These are phyloP conservation scores for Noctilio leporinus DNA, from an alignment of 2,113 vertebrate species.

Conservation along the genomic window DNA sequence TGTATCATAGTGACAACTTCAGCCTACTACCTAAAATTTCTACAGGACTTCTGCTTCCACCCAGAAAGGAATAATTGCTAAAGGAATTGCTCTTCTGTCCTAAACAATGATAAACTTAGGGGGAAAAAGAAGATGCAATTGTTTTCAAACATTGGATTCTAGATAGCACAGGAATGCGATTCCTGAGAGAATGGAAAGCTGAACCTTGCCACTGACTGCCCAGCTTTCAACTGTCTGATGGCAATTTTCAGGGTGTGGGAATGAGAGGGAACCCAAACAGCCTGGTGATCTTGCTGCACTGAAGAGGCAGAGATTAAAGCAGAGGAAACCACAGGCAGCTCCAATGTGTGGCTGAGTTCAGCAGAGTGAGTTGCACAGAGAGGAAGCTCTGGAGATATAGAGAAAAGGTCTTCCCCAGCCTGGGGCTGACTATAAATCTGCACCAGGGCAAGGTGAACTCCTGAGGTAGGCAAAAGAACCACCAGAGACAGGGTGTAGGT, in stretches of 20 bases:
- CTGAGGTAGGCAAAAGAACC: neutral
- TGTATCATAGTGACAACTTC: neutral
- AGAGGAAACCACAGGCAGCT: rapidly evolving
- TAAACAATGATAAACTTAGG: neutral
- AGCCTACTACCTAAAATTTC: neutral
- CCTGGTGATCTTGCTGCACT: neutral
- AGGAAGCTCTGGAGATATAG: neutral
- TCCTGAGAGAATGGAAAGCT: neutral
- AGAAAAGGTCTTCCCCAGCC: neutral
- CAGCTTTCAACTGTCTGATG: neutral
- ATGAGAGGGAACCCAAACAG: neutral
- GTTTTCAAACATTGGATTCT: neutral
- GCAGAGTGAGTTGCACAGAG: neutral
- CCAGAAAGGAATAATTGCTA: neutral
- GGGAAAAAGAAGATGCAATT: neutral
- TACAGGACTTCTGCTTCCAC: neutral
- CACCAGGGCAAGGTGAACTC: neutral
- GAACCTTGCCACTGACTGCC: neutral
- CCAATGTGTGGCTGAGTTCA: neutral
- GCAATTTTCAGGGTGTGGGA: rapidly evolving
- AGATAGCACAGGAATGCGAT: neutral
- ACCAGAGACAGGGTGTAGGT: neutral
- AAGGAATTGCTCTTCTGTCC: neutral
- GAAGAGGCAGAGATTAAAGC: neutral
- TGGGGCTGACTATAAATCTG: neutral